These are phyloP conservation scores for Prionailurus bengalensis DNA, from an alignment of 2,113 vertebrate species.

Conservation along the genomic window DNA sequence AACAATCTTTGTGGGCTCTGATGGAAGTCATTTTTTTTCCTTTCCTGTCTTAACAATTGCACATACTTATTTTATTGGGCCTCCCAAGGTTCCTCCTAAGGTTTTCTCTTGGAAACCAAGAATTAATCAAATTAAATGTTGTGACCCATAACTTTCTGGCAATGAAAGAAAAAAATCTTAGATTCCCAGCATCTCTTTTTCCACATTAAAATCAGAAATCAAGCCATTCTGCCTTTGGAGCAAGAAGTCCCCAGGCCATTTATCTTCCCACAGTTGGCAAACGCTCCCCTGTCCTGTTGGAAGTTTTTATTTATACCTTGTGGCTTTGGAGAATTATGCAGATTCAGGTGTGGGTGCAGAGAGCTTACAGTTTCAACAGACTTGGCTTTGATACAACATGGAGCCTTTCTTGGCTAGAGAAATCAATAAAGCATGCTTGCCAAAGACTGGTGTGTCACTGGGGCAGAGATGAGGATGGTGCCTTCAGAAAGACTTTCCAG, in stretches of 20 bases:
- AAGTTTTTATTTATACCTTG: constrained; percentile 86
- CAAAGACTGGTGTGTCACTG: constrained; percentile 11
- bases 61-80: constrained; percentile 78
- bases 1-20: constrained; percentile 66
- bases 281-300: constrained; percentile 74
- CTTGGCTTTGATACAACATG: constrained; percentile 74
- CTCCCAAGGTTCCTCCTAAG: constrained; percentile 77
- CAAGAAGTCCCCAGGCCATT: constrained; percentile 76
- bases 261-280: constrained; percentile 83
- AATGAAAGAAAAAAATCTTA: constrained; percentile 68
- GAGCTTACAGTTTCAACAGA: constrained; percentile 75
- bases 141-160: constrained; percentile 82
- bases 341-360: constrained; percentile 78
- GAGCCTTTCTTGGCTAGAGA: constrained; percentile 79
- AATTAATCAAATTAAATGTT: constrained; percentile 87
- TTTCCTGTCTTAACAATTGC: constrained; percentile 82
- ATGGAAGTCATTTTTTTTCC: constrained; percentile 73
- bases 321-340: constrained; percentile 81
- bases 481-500: not conserved
- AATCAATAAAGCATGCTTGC: constrained; percentile 57
- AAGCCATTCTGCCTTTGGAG: constrained; percentile 72
- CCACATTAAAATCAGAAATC: constrained; percentile 78
- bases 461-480: constrained; percentile 17
- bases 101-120: constrained; percentile 75
- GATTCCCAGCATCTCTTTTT: constrained; percentile 80